Base-by-base conservation (phyloP, 2,113 vertebrate genomes). In the Aramus guarauna region DNA sequence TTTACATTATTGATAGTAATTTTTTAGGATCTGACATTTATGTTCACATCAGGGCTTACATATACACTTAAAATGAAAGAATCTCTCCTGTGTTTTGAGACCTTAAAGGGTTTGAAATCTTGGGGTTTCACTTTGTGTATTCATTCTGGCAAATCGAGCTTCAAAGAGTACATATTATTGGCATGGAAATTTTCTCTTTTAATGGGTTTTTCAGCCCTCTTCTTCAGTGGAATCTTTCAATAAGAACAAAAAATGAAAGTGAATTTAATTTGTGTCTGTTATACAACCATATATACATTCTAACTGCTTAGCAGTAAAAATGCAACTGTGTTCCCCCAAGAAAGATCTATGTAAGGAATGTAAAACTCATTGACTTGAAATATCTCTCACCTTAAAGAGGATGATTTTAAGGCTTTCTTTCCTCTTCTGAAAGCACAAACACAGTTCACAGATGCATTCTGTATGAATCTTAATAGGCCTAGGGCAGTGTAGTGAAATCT, bases 1-100 rank as follows among this genome's bases (percentile, higher is more conserved):
- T 91, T 50, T 91, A 34, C 24, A 55, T 91, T 91, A 81, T 91
- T 94, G 68, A 77, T 93, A 83, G 47, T 53, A 4, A 62, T 90
- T 96, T 96, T 88, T 79, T 67, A 69, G 67, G 53, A 62, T 85
- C 88, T 96, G 88, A 90, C 80, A 75, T 69, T 94, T 89, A 53
- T 62, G 62, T 94, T 85, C 45, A 15, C 45, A 79, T 91, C 73
- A 69, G 64, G 74, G 58, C 62, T 81, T 68, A 17, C 32, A 48
- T 86, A 64, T 45, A 12, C 1, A 5, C 60, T 89, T 62, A 53
- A 95, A 89, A 72, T 11, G 53, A 41, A 20, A 76, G 39, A 75
- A 56, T 37, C 22, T 89, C n/a, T 75, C 52, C 39, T 68, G 43
- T 75, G 56, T 36, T 84, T 95, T 87, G 56, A 91, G 92, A 78